A percentile compares a stretch with the other conserved stretches of the same genome.
Conservation (phyloP, 1,140 invertebrate species). For the Drosophila athabasca region DNA sequence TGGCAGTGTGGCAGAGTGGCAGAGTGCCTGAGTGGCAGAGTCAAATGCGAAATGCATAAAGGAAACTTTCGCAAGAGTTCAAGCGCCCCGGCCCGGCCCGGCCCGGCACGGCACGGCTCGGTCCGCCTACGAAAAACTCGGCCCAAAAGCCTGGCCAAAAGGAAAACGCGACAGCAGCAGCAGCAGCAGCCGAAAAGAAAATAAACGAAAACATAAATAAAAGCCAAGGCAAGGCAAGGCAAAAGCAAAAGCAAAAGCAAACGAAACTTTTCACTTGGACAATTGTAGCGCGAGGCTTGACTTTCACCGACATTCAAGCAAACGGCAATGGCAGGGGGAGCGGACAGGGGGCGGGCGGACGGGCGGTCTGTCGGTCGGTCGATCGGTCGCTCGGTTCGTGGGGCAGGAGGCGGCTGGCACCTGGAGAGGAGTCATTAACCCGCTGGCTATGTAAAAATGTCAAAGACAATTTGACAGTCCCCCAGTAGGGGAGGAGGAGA, state of each 20-base stretch:
- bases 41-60: conserved; percentile 24
- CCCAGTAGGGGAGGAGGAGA: neutral
- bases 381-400: neutral
- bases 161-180: conserved; percentile 7
- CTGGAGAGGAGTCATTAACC: conserved; percentile 52
- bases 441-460: conserved; percentile 67
- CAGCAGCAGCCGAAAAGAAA: conserved; percentile 31
- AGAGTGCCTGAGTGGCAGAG: conserved; percentile 2
- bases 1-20: neutral
- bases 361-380: no score
- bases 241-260: conserved; percentile 41
- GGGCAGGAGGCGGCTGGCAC: conserved; percentile 1
- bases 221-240: conserved; percentile 42
- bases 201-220: conserved; percentile 46
- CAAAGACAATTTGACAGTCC: conserved; percentile 68
- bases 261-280: conserved; percentile 80
- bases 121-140: conserved; percentile 62
- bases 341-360: neutral
- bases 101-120: no score
- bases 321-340: conserved; percentile 6
- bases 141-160: conserved; percentile 41
- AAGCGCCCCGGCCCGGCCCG: conserved; percentile 24
- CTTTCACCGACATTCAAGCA: conserved; percentile 75
- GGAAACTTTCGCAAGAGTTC: conserved; percentile 76
- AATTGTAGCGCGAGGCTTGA: conserved; percentile 80